phyloP scores from a whole-genome alignment of 2,797 vertebrate genomes.

The Platyrinchus mystaceus region DNA sequence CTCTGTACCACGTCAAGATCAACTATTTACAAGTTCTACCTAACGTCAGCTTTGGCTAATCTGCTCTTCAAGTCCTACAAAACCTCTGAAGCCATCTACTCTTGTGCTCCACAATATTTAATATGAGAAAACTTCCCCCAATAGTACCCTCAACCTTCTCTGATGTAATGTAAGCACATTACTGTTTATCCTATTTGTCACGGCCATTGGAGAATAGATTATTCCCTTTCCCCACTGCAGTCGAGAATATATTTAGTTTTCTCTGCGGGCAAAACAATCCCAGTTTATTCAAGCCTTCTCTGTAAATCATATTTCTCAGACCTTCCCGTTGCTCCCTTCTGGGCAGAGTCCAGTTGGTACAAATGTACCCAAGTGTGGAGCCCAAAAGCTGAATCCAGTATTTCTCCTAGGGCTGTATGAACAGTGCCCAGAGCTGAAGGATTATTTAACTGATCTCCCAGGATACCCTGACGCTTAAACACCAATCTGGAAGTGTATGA shows the following conservation, averaged over 20 bases:
- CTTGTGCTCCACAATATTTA: background rate
- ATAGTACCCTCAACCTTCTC: background rate
- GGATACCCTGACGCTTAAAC: background rate
- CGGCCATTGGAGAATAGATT: background rate
- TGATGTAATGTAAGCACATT: background rate
- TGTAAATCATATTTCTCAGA: background rate
- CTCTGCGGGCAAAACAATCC: conserved; percentile 4
- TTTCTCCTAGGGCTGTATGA: background rate
- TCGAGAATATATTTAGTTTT: background rate
- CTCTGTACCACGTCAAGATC: background rate
- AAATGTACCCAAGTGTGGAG: background rate
- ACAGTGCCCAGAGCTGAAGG: background rate
- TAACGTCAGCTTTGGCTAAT: background rate
- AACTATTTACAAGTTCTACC: background rate
- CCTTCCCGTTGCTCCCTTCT: background rate
- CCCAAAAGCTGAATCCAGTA: background rate
- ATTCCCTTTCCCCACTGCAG: background rate
- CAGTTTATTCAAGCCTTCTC: background rate
- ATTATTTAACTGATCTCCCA: background rate
- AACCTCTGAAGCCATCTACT: background rate
- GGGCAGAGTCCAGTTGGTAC: background rate
- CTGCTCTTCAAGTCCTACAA: background rate
- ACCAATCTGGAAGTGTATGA: background rate
- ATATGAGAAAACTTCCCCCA: background rate
- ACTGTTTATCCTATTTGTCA: background rate